These are phyloP conservation scores for Grantiella picta DNA, from an alignment of 2,113 vertebrate genomes.

Conservation along the genomic window DNA sequence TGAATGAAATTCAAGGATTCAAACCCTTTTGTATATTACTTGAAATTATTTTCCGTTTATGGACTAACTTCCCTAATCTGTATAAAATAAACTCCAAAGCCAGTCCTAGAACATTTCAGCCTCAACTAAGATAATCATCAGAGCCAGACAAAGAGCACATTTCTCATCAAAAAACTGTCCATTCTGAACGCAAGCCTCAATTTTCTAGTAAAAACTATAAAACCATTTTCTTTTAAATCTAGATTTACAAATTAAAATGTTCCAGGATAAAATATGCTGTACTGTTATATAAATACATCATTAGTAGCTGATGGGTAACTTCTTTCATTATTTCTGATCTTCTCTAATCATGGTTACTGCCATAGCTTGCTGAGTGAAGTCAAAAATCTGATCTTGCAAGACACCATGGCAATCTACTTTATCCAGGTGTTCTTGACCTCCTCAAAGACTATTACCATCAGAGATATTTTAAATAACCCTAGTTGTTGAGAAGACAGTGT, in stretches of 20 bases:
- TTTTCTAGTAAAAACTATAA: background rate
- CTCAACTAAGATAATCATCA: background rate
- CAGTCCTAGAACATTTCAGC: background rate
- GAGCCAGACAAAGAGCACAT: background rate
- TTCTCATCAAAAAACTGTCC: background rate
- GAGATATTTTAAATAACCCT: background rate
- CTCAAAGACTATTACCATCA: background rate
- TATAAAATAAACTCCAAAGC: background rate
- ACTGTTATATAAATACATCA: background rate
- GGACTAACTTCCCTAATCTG: background rate
- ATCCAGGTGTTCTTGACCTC: background rate
- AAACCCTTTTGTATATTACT: background rate
- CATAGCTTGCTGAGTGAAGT: background rate
- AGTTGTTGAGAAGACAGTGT: background rate
- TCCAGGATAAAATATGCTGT: background rate
- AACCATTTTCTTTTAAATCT: background rate
- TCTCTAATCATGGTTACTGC: background rate
- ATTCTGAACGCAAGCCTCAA: background rate
- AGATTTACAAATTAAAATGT: background rate
- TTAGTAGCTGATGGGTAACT: background rate
- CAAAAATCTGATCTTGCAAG: background rate
- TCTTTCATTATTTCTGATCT: background rate
- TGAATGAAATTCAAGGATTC: background rate
- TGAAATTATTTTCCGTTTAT: background rate
- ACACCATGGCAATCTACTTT: background rate